Conservation (phyloP, 2,797 vertebrate genomes). For the Macrochelys suwanniensis region DNA sequence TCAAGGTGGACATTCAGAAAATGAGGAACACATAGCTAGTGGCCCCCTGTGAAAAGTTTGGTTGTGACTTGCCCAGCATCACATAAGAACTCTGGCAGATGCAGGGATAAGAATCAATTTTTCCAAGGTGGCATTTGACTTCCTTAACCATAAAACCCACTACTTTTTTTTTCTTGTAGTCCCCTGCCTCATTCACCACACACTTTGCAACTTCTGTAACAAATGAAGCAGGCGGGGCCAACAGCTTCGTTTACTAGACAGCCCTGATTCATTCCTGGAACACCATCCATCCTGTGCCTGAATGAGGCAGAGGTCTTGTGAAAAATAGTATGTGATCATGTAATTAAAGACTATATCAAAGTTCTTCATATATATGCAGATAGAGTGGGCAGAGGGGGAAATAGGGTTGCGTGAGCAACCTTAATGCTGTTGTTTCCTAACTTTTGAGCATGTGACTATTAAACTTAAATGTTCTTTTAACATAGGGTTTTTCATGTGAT, state of each 20-base stretch:
- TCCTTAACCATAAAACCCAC: not conserved
- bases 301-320: not conserved
- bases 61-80: not conserved
- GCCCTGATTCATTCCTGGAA: not conserved
- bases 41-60: not conserved
- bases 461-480: not conserved
- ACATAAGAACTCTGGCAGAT: not conserved
- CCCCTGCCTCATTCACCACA: not conserved
- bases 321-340: not conserved
- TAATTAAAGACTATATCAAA: not conserved
- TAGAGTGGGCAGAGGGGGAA: not conserved
- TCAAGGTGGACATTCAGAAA: not conserved
- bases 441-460: not conserved
- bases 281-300: not conserved
- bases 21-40: not conserved
- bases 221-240: not conserved
- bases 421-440: not conserved
- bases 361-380: not conserved
- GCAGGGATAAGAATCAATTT: not conserved
- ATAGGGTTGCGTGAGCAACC: not conserved
- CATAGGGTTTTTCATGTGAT: not conserved
- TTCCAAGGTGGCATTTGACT: not conserved
- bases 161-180: not conserved
- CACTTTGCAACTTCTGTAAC: not conserved
- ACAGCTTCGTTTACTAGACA: not conserved